Conservation (phyloP, 2,797 vertebrate species). For the Diglossa cyanea region DNA sequence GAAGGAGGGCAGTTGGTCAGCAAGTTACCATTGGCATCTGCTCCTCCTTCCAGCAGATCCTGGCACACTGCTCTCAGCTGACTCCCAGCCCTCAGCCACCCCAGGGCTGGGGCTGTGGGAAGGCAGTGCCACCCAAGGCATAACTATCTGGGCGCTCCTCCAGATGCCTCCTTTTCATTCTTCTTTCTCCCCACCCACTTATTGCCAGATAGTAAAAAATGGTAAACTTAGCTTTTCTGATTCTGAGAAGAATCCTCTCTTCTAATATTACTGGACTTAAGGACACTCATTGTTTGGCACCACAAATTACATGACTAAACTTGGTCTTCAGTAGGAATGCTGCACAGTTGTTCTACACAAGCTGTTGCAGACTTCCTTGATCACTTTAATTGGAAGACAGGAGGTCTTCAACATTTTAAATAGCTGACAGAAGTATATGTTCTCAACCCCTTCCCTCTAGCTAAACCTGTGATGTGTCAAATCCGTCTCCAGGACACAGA, state of each 20-base stretch:
- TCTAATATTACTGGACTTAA: background rate
- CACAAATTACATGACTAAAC: background rate
- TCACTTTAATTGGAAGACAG: constrained; percentile 65
- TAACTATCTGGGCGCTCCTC: background rate
- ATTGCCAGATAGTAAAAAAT: background rate
- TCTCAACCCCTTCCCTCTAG: constrained; percentile 29
- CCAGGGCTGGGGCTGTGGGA: background rate
- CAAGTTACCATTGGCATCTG: background rate
- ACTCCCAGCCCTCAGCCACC: background rate
- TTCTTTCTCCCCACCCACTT: background rate
- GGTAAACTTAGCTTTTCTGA: background rate
- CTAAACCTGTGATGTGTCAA: constrained; percentile 43
- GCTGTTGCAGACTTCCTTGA: constrained; percentile 47
- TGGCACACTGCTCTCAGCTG: background rate
- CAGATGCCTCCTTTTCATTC: background rate
- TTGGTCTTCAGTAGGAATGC: constrained; percentile 11
- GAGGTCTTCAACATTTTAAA: constrained; percentile 58
- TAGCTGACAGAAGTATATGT: constrained; percentile 56
- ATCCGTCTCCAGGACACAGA: background rate
- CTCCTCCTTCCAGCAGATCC: background rate
- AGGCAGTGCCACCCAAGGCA: background rate
- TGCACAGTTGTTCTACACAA: background rate
- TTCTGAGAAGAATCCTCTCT: background rate
- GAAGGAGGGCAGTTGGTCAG: background rate
- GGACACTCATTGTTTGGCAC: background rate